Conservation (phyloP, 2,888 invertebrate species). For the Fragum whitleyi region DNA sequence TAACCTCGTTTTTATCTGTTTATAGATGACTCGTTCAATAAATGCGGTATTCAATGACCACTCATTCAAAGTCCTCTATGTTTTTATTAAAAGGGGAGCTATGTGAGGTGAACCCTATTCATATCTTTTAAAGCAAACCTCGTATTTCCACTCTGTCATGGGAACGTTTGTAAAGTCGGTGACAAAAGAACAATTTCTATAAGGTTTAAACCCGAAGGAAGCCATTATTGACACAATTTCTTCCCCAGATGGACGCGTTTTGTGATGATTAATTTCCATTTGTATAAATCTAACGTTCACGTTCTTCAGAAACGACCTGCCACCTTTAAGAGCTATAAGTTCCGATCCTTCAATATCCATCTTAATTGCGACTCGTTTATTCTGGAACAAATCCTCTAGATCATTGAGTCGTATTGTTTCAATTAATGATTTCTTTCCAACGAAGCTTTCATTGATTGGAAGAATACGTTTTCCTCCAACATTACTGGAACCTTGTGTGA, state of each 20-base stretch:
- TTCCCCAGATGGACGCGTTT: background rate
- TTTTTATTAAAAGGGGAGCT: too few relatives aligned
- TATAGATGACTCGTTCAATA: too few relatives aligned
- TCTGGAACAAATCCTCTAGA: slow-evolving; percentile 52
- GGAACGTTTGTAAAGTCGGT: background rate
- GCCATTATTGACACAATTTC: background rate
- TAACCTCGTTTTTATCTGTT: too few relatives aligned
- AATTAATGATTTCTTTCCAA: background rate
- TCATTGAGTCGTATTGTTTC: slow-evolving; percentile 57
- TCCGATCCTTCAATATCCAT: slow-evolving; percentile 68
- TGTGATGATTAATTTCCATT: slow-evolving; percentile 58
- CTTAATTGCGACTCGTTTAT: slow-evolving; percentile 37
- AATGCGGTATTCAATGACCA: too few relatives aligned
- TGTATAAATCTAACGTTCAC: slow-evolving; percentile 65
- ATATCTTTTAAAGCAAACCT: background rate
- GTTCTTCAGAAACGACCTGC: slow-evolving; percentile 57
- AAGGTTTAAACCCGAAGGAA: background rate
- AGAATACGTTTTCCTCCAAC: background rate
- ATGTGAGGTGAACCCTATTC: too few relatives aligned
- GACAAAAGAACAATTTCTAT: background rate
- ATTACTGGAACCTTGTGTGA: slow-evolving; percentile 12
- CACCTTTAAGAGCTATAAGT: slow-evolving; percentile 59
- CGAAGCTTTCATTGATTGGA: background rate
- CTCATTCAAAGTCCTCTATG: too few relatives aligned
- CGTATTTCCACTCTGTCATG: background rate